Evolutionary conservation across 2,113 vertebrate species (phyloP), one percentile per base, ranked within the genome.

Genomic region (Ammodytes dubius): DNA sequence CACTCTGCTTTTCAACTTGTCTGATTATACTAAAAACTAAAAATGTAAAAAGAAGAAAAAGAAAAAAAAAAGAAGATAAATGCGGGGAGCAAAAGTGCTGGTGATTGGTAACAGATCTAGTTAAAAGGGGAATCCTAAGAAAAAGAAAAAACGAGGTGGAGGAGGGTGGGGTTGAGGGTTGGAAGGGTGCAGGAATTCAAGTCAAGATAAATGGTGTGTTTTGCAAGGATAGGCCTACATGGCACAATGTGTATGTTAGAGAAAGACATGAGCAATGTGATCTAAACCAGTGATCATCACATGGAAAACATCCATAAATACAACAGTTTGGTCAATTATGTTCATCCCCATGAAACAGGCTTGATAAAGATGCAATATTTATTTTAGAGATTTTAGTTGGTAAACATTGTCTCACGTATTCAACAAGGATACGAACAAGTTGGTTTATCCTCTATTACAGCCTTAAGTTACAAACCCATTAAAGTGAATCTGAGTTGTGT

Each of bases 161-260:
- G 60, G 79, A 86, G 82, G 84, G 85, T 86, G 87, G 73, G 88
- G 57, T 74, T 63, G 86, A 68, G 63, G 45, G 83, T 71, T 88
- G 49, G 58, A 77, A 72, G 84, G 84, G 82, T 91, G 84, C 40
- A 86, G 89, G 91, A 92, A 94, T 92, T 92, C 77, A 88, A 90
- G 87, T 74, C 17, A 87, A 93, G 95, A 95, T 94, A 93, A 93
- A 96, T 89, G 93, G 91, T 93, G 95, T 92, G 89, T 90, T 74
- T 94, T 93, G 88, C 74, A 37, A 93, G 81, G 87, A 49, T 58
- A 27, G 27, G 43, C 81, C 90, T 27, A 27, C 27, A 88, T 89
- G 88, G 43, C 11, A 80, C 83, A 83, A 56, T 50, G 82, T 84
- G 87, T 81, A 89, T 83, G 77, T 89, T 63, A 67, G 78, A 91